Conservation (phyloP, 2,888 invertebrate genomes). For the Autographa pulchrina region DNA sequence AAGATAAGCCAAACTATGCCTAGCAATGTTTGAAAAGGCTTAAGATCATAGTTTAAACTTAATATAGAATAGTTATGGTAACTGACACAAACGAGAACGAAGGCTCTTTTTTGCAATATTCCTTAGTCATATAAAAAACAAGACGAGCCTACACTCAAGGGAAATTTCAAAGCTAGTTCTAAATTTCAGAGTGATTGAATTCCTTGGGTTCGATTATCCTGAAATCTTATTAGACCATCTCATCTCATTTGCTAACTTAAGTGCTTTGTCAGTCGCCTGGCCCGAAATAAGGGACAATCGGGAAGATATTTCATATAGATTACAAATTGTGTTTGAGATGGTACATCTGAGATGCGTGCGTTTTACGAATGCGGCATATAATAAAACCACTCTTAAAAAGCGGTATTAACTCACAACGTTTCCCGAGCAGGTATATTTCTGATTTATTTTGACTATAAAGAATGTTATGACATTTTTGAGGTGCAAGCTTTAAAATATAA, state of each 20-base stretch:
- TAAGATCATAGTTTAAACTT: no score
- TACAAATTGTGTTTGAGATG: slow-evolving; percentile 5
- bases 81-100: neutral
- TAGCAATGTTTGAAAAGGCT: no score
- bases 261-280: slow-evolving; percentile 33
- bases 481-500: no score
- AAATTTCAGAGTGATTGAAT: slow-evolving; percentile 61
- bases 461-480: no score
- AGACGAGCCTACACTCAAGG: slow-evolving; percentile 47
- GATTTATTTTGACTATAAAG: no score
- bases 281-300: slow-evolving; percentile 15
- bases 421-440: no score
- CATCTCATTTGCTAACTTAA: slow-evolving; percentile 47
- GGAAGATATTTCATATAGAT: slow-evolving; percentile 2
- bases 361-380: neutral
- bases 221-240: slow-evolving; percentile 52
- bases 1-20: no score
- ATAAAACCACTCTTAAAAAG: neutral
- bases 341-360: neutral
- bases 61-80: neutral
- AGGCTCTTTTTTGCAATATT: slow-evolving; percentile 18
- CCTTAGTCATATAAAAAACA: slow-evolving; percentile 29
- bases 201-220: slow-evolving; percentile 58
- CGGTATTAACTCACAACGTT: neutral
- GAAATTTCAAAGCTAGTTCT: slow-evolving; percentile 50